Base-by-base conservation (phyloP, 1,140 invertebrate genomes). In the Neodiprion pinetum region DNA sequence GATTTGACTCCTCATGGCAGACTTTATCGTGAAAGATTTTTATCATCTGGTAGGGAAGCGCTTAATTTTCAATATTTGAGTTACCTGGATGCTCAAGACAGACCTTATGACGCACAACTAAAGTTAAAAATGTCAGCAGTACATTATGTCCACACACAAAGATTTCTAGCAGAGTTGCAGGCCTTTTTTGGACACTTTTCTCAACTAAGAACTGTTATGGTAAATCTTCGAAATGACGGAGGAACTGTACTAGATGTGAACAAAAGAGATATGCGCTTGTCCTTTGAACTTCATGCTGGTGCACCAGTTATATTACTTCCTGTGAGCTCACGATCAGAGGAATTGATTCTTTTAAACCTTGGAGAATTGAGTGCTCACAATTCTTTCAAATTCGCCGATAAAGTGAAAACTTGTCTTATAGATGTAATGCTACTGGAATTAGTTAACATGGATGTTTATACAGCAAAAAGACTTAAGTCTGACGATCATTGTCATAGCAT, bases 61-160 rank as follows among this genome's bases (percentile, higher is more conserved):
- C 85, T 98, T 12, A 93, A 95, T 80, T 96, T 98, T 87, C 90
- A 95, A 65, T 95, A 95, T 78, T 89, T 90, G 9, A 91, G 90
- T 85, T 92, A 87, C 72, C 65, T 72, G 3, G 88, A 91, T 71
- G 88, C 89, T 0, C 84, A 86, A 10, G 81, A 83, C 11, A 84
- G 86, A 74, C 92, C 93, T 7, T 93, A 92, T 86, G 97, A 99
- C 82, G 93, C 95, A 1, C 91, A 92, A 69, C 86, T 99, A 11
- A 93, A 93, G 73, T 85, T 97, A 2, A 92, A 94, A 80, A 96
- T 96, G 94, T 93, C 95, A 4, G 94, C 95, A 0, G 95, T 98
- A 0, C 92, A 95, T 79, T 99, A 98, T 87, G 94, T 98, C 53
- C 97, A 99, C 84, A 99, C 98, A 0, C 96, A 98, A 81, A 90